phyloP scores from a whole-genome alignment of 2,888 invertebrate species.

The Terebella lapidaria region DNA sequence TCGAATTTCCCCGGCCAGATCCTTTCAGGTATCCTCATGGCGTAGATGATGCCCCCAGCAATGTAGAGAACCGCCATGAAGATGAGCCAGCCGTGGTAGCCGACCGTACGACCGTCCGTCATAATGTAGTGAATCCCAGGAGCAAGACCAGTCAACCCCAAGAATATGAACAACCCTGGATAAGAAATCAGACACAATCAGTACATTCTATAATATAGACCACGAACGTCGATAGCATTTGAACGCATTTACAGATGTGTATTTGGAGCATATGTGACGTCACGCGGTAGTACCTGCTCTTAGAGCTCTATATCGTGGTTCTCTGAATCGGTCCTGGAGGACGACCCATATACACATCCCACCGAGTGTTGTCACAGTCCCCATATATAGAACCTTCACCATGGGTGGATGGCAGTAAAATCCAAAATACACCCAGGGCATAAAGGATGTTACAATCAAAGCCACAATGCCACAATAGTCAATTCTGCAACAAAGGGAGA shows the following conservation, averaged over 20 bases:
- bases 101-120: conserved; percentile 5
- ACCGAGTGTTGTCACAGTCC: conserved; percentile 82
- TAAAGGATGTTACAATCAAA: conserved; percentile 93
- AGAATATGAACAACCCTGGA: conserved; percentile 80
- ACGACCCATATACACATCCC: conserved; percentile 72
- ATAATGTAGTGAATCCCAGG: conserved; percentile 24
- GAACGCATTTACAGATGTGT: too few relatives aligned
- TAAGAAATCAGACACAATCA: conserved; percentile 17
- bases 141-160: conserved; percentile 87
- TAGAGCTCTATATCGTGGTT: conserved; percentile 66
- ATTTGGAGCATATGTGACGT: too few relatives aligned
- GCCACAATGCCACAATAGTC: conserved; percentile 96
- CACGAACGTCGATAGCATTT: too few relatives aligned
- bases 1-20: conserved; percentile 93
- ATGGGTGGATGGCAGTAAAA: conserved; percentile 91
- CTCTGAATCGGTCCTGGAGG: conserved; percentile 14
- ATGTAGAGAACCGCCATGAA: conserved; percentile 89
- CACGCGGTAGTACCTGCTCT: conserved; percentile 78
- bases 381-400: conserved; percentile 80
- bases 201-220: neutral
- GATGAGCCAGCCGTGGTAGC: conserved; percentile 61
- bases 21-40: conserved; percentile 86
- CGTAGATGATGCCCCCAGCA: conserved; percentile 87
- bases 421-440: conserved; percentile 96
- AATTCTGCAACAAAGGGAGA: conserved; percentile 57